Evolutionary conservation across 2,113 vertebrate species (phyloP).

Genomic region (Upupa epops): DNA sequence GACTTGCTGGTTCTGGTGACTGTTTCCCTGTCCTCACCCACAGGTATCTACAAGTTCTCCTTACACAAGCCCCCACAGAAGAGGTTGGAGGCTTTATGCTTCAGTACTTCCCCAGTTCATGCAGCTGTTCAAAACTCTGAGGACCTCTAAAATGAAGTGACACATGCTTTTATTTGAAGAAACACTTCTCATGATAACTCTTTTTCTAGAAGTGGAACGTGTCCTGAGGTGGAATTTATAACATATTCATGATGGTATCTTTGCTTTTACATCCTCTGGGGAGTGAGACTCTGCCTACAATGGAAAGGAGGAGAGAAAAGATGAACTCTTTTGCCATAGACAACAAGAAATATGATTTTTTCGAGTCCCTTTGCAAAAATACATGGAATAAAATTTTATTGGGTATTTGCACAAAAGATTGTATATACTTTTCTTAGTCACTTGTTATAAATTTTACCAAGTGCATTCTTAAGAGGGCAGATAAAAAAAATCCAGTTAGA

Average conservation of each 20-base stretch:
- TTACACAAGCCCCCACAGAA: not conserved
- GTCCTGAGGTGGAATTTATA: slow-evolving; percentile 41
- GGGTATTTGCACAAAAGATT: not conserved
- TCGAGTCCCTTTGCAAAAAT: not conserved
- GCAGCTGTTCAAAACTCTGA: not conserved
- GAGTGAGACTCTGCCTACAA: not conserved
- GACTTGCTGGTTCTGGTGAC: not conserved
- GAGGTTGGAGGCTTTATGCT: not conserved
- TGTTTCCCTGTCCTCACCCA: not conserved
- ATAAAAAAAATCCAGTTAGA: not conserved
- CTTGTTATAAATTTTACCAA: not conserved
- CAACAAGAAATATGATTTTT: slow-evolving; percentile 7
- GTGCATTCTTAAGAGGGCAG: not conserved
- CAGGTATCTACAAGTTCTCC: not conserved
- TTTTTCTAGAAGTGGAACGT: slow-evolving; percentile 17
- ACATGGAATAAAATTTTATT: not conserved
- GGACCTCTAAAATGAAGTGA: not conserved
- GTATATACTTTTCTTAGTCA: not conserved
- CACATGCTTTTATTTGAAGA: not conserved
- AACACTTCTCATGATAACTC: slow-evolving; percentile 16
- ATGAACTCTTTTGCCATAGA: not conserved
- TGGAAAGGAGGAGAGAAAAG: not conserved
- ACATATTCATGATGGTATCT: not conserved
- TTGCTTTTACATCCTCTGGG: slow-evolving; percentile 24
- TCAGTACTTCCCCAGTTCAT: not conserved